Evolutionary conservation across 2,888 invertebrate species (phyloP).

Genomic region (Papilio elwesi): DNA sequence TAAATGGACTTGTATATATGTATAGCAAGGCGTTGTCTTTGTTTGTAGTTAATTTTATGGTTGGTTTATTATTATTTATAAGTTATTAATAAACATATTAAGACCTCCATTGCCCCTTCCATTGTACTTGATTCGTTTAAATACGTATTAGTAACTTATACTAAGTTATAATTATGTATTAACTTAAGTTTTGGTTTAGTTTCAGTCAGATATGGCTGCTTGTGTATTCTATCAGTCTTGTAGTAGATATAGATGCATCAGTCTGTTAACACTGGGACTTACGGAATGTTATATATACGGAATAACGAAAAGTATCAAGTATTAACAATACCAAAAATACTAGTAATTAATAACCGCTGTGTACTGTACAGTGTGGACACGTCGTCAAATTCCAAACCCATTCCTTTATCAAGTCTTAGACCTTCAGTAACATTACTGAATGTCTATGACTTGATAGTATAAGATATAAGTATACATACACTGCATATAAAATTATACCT

Average conservation of each 20-base stretch:
- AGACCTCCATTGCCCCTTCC: background rate
- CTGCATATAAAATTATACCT: no score
- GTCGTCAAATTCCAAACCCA: no score
- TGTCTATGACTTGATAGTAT: no score
- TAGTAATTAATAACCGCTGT: background rate
- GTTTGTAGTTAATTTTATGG: background rate
- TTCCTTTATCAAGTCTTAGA: no score
- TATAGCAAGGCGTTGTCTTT: background rate
- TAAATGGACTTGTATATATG: background rate
- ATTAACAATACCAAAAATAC: background rate
- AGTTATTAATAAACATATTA: background rate
- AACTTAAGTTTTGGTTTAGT: conserved; percentile 13
- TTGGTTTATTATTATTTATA: background rate
- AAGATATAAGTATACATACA: no score
- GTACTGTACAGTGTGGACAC: background rate
- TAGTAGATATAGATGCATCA: background rate
- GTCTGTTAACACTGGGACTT: conserved; percentile 10
- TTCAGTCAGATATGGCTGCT: conserved; percentile 21
- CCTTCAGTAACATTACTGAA: no score
- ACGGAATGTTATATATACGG: background rate
- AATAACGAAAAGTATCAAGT: background rate
- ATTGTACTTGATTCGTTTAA: background rate
- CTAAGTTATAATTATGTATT: background rate
- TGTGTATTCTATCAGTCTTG: conserved; percentile 23
- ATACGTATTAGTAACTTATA: background rate